Evolutionary conservation across 2,797 vertebrate genomes (phyloP), one percentile per base, ranked within the genome.

Genomic region (Gorsachius magnificus): DNA sequence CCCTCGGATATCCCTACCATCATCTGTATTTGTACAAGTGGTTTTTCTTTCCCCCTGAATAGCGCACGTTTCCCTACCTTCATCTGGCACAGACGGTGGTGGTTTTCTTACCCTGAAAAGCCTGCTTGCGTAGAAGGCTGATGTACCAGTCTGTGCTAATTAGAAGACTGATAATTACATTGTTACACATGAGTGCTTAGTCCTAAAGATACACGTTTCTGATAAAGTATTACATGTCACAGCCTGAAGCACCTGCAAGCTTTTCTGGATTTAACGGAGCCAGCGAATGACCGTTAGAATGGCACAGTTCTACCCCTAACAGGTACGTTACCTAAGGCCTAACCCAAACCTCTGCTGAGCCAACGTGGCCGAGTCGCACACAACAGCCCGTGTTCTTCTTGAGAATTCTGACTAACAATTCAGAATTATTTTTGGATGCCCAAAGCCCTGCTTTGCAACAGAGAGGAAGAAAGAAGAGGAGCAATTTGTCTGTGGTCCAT

Each of bases 281-380:
- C 31, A 0, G 13, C 4, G 16, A 41, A 19, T 0, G 35, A 17
- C 48, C 48, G 5, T 9, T 3, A 36, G 25, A 33, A 36, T 1
- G 19, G 60, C 61, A 9, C 46, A 19, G 28, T 14, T 24, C 22
- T 3, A 50, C 16, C 24, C 36, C 26, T 16, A 61, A 29, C 25
- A n/a, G 28, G 48, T 16, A 17, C 36, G 28, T 33, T 41, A 51
- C 36, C 50, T 11, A 28, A 41, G 36, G 21, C 20, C 41, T 8
- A 36, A 78, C 19, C 24, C 48, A 14, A 77, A 66, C 5, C 17
- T 20, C 38, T 17, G 11, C 4, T 3, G 21, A 76, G 75, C 8
- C 36, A 19, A 24, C 0, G 5, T 28, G 43, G 51, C 63, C 3
- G 8, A 75, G 57, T 9, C 8, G 0, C 58, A 2, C 31, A 16